A percentile compares a stretch with the other conserved stretches of the same genome.
Evolutionary conservation across 1,140 invertebrate genomes (phyloP).

Genomic region (Microplitis mediator): DNA sequence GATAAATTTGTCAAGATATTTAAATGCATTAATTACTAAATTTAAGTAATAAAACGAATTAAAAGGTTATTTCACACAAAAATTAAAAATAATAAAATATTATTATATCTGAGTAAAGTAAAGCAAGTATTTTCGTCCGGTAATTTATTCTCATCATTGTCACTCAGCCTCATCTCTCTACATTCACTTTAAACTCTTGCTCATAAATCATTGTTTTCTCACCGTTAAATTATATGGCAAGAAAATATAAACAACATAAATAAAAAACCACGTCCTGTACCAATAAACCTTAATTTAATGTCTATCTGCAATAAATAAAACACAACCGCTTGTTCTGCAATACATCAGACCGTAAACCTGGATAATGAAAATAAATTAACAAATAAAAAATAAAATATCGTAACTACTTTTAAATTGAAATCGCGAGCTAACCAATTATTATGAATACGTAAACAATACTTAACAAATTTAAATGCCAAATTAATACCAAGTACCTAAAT

Average conservation of each 20-base stretch:
- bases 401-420: no score
- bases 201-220: constrained; percentile 15
- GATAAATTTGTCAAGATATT: no score
- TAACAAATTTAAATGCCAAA: no score
- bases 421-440: no score
- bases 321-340: no score
- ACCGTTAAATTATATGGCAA: not conserved
- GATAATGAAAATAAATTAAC: no score
- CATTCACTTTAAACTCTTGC: constrained; percentile 1
- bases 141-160: constrained; percentile 1
- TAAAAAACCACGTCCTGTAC: not conserved
- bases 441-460: no score
- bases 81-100: not conserved
- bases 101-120: not conserved
- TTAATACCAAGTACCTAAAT: no score
- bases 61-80: not conserved
- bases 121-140: not conserved
- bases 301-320: not conserved
- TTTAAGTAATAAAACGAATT: not conserved
- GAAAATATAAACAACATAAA: not conserved
- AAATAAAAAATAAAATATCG: no score
- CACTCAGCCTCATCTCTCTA: not conserved
- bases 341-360: no score
- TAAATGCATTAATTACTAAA: not conserved
- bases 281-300: constrained; percentile 7